Conservation (phyloP, 2,888 invertebrate species). For the Linnaemya vulpina region DNA sequence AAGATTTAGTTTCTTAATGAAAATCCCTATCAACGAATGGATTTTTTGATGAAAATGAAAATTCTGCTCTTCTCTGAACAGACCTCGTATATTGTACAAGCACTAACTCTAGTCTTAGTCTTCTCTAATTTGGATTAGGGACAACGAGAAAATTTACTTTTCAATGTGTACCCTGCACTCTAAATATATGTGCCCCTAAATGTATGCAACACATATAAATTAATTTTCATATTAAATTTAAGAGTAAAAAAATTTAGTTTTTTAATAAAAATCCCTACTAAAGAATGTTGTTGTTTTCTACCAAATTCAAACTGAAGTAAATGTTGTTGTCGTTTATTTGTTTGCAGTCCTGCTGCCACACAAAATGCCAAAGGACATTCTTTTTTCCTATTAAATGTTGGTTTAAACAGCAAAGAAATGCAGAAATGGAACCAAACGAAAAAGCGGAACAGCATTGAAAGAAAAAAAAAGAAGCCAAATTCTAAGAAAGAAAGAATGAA, state of each 20-base stretch:
- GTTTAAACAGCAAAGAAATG: not conserved
- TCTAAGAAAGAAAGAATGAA: not conserved
- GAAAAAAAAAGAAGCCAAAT: constrained; percentile 1
- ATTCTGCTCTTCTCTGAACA: too few relatives aligned
- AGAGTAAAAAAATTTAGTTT: not conserved
- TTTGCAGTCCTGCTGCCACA: constrained; percentile 41
- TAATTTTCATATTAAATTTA: constrained; percentile 18
- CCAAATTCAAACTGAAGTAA: constrained; percentile 16
- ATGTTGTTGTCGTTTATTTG: constrained; percentile 20
- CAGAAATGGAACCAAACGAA: not conserved
- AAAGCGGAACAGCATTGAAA: constrained; percentile 13
- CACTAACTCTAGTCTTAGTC: too few relatives aligned
- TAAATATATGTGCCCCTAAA: not conserved
- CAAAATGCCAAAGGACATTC: constrained; percentile 61
- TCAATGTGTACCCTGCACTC: too few relatives aligned
- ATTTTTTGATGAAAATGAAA: too few relatives aligned
- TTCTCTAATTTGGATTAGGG: too few relatives aligned
- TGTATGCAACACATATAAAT: not conserved
- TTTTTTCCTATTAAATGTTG: constrained; percentile 53
- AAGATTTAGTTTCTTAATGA: too few relatives aligned
- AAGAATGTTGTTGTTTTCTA: constrained; percentile 31
- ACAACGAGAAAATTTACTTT: too few relatives aligned
- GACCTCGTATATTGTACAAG: too few relatives aligned
- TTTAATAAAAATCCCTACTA: constrained; percentile 6
- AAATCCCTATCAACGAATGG: too few relatives aligned